phyloP scores from a whole-genome alignment of 2,113 vertebrate species.

The Pristiophorus japonicus region DNA sequence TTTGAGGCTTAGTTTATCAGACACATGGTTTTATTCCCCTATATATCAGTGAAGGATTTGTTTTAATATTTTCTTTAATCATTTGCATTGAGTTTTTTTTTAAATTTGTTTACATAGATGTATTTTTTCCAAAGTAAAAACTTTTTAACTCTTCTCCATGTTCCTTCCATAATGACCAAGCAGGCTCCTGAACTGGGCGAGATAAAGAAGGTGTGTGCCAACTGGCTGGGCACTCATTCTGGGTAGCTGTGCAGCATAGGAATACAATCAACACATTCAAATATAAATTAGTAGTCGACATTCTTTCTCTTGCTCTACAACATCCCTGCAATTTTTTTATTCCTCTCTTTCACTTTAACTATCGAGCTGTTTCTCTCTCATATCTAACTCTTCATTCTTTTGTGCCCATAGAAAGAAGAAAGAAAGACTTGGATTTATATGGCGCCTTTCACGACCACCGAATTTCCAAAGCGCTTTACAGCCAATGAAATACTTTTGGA shows the following conservation, averaged over 20 bases:
- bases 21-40: background rate
- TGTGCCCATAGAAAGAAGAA: too few relatives aligned
- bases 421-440: too few relatives aligned
- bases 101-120: background rate
- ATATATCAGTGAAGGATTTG: background rate
- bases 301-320: background rate
- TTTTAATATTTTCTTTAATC: background rate
- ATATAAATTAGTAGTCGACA: too few relatives aligned
- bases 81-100: background rate
- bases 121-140: background rate
- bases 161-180: background rate
- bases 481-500: too few relatives aligned
- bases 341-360: background rate
- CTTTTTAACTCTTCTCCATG: background rate
- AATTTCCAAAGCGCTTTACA: too few relatives aligned
- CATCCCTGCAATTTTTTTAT: background rate
- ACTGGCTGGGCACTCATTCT: background rate
- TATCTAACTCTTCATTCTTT: background rate
- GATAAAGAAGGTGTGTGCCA: background rate
- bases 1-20: background rate
- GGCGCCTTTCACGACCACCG: too few relatives aligned
- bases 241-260: background rate
- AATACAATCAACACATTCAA: background rate
- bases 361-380: background rate
- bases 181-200: background rate